Evolutionary conservation across 2,888 invertebrate species (phyloP).

Genomic region (Seladonia tumulorum): DNA sequence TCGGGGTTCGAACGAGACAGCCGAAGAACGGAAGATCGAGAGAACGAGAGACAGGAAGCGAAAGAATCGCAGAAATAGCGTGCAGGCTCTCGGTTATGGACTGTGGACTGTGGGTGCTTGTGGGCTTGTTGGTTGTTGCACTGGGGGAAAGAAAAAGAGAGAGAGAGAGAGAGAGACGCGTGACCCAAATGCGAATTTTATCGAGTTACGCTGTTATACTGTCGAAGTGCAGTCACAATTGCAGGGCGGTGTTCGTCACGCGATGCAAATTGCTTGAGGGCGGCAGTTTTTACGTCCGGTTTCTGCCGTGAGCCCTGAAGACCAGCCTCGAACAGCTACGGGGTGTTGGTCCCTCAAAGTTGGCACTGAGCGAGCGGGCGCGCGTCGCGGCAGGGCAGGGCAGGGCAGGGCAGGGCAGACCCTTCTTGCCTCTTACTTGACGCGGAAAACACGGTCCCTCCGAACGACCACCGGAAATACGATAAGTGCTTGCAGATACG

Average conservation of each 20-base stretch:
- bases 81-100: background rate
- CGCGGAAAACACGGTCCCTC: slow-evolving; percentile 35
- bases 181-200: slow-evolving; percentile 80
- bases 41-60: background rate
- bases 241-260: slow-evolving; percentile 73
- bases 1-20: background rate
- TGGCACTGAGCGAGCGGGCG: background rate
- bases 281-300: slow-evolving; percentile 73
- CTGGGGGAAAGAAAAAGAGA: background rate
- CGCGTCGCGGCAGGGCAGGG: background rate
- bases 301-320: slow-evolving; percentile 23
- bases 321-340: background rate
- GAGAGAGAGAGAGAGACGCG: slow-evolving; percentile 57
- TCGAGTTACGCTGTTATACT: slow-evolving; percentile 75
- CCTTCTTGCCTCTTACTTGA: background rate
- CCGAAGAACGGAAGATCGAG: background rate
- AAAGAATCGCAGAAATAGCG: slow-evolving; percentile 11
- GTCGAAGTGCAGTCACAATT: slow-evolving; percentile 75
- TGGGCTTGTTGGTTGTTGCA: background rate
- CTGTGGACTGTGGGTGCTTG: too few relatives aligned
- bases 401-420: background rate
- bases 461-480: slow-evolving; percentile 64
- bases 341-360: background rate
- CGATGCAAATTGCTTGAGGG: slow-evolving; percentile 75
- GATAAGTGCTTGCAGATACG: slow-evolving; percentile 63